Conservation (phyloP, 92 coral and sea anemone species). For the Epizoanthus fatuus region DNA sequence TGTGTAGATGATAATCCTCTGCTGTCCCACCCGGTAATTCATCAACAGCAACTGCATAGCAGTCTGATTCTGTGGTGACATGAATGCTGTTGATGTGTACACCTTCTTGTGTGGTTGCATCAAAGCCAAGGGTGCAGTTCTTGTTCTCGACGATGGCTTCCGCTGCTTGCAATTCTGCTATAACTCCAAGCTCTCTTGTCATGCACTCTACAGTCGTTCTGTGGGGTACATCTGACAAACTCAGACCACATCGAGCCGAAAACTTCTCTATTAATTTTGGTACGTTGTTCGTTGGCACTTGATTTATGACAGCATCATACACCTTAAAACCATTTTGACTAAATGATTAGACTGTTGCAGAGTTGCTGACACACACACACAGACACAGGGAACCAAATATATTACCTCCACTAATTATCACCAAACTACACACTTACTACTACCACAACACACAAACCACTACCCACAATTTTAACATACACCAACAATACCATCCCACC, state of each 20-base stretch:
- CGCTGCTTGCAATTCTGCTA: not conserved
- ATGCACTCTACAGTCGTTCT: not conserved
- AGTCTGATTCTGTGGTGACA: not conserved
- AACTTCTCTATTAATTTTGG: not conserved
- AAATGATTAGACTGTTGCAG: not conserved
- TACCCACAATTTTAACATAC: no score
- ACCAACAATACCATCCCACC: no score
- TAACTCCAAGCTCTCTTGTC: no score
- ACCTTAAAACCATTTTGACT: not conserved
- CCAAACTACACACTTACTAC: no score
- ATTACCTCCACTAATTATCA: no score
- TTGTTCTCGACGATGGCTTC: not conserved
- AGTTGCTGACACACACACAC: not conserved
- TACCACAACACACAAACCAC: no score
- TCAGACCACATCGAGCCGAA: not conserved
- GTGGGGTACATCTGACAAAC: not conserved
- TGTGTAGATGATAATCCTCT: no score
- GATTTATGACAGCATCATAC: slow-evolving; percentile 25
- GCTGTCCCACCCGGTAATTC: no score
- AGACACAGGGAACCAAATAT: no score
- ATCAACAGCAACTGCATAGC: no score
- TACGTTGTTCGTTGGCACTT: slow-evolving; percentile 17
- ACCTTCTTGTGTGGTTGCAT: no score
- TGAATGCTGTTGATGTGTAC: not conserved
- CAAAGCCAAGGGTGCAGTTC: not conserved